Evolutionary conservation across 2,797 vertebrate genomes (phyloP).

Genomic region (Avahi laniger): DNA sequence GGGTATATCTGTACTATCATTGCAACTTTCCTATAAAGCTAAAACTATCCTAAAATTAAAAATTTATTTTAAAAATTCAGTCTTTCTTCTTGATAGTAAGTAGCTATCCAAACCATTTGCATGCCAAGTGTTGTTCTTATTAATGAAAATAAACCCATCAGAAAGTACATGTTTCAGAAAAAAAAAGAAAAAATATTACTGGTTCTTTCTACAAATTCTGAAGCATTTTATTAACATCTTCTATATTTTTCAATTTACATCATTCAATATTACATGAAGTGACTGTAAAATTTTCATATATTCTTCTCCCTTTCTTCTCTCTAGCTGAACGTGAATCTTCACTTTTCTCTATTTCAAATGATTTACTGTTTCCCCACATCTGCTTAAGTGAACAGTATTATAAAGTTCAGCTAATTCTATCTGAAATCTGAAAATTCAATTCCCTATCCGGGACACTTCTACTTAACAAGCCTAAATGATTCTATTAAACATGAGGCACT

Average conservation of each 20-base stretch:
- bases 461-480: constrained; percentile 63
- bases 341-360: constrained; percentile 29
- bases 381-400: constrained; percentile 32
- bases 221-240: constrained; percentile 15
- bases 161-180: background rate
- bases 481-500: constrained; percentile 35
- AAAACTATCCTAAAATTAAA: constrained; percentile 8
- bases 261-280: background rate
- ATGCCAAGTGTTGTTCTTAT: background rate
- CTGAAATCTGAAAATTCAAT: constrained; percentile 52
- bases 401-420: constrained; percentile 31
- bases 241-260: background rate
- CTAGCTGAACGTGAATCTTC: constrained; percentile 22
- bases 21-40: background rate
- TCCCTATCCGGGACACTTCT: constrained; percentile 28
- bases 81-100: background rate
- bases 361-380: constrained; percentile 8
- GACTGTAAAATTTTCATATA: background rate
- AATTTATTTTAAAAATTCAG: background rate
- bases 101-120: background rate
- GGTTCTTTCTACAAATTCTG: constrained; percentile 12
- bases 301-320: background rate
- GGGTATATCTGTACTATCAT: background rate
- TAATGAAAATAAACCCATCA: constrained; percentile 4
- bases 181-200: background rate